phyloP scores from a whole-genome alignment of 2,797 vertebrate genomes.

The Aplochiton taeniatus region DNA sequence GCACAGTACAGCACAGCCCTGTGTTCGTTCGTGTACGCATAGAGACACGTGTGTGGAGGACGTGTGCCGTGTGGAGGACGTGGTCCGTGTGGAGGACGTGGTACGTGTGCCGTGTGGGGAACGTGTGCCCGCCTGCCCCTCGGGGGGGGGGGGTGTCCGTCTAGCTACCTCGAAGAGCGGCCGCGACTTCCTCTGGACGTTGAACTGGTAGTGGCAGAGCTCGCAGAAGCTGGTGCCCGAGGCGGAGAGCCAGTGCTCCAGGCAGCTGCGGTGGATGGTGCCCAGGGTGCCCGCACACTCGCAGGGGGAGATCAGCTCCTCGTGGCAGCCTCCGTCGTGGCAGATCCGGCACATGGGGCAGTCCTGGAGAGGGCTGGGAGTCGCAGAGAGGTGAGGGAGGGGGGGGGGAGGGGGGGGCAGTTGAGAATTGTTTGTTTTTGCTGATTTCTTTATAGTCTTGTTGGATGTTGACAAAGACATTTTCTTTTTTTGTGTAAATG shows the following conservation, averaged over 20 bases:
- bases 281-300: conserved; percentile 83
- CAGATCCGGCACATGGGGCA: conserved; percentile 83
- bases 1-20: too few species aligned
- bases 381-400: neutral
- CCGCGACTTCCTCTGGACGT: conserved; percentile 82
- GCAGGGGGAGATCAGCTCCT: conserved; percentile 85
- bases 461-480: too few species aligned
- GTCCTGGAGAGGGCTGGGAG: conserved; percentile 60
- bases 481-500: too few species aligned
- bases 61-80: neutral
- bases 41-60: too few species aligned
- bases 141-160: too few species aligned
- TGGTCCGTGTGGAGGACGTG: too few species aligned
- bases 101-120: too few species aligned
- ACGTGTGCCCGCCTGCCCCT: too few species aligned
- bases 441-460: too few species aligned
- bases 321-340: conserved; percentile 82
- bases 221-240: conserved; percentile 88
- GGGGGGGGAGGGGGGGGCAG: too few species aligned
- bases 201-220: conserved; percentile 89
- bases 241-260: conserved; percentile 86
- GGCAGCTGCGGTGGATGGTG: conserved; percentile 86
- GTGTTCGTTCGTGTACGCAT: too few species aligned
- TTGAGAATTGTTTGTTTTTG: neutral
- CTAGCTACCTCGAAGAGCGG: conserved; percentile 79